Conservation (phyloP, 2,888 invertebrate species). For the Timandra comae region DNA sequence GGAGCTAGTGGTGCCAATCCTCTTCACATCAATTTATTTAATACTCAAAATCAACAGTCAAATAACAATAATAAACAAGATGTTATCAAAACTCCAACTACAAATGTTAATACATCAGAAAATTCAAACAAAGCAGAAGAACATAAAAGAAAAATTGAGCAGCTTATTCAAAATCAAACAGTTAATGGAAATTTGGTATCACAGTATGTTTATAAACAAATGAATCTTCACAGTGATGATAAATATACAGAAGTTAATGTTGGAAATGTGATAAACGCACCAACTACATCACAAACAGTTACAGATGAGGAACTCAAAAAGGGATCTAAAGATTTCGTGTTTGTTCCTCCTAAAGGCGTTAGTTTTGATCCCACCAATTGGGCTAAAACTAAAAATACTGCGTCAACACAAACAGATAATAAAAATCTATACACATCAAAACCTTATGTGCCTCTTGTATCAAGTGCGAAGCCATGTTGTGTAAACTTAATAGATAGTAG, state of each 20-base stretch:
- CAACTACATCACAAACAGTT: not conserved
- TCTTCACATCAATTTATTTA: no score
- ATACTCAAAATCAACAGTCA: no score
- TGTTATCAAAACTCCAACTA: no score
- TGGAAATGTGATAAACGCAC: constrained; percentile 8
- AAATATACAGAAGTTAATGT: constrained; percentile 21
- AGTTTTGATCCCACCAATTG: constrained; percentile 5
- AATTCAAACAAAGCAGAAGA: no score
- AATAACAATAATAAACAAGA: no score
- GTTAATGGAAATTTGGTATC: constrained; percentile 12
- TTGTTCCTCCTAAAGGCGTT: constrained; percentile 18
- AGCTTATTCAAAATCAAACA: constrained; percentile 1
- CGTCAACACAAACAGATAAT: not conserved
- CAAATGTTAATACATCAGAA: no score
- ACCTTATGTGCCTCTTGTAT: not conserved
- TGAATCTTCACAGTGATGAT: constrained; percentile 19
- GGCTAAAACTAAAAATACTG: constrained; percentile 11
- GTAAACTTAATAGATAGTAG: not conserved
- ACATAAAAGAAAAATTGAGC: no score
- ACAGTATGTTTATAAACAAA: constrained; percentile 21
- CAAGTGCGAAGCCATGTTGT: not conserved
- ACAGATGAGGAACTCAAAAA: not conserved
- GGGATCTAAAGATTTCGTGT: constrained; percentile 19
- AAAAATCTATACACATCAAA: constrained; percentile 5
- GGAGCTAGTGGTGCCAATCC: no score